Percentiles rank a stretch among this genome's conserved stretches.
Conservation (phyloP, 2,888 invertebrate species). For the Graphium colonna region DNA sequence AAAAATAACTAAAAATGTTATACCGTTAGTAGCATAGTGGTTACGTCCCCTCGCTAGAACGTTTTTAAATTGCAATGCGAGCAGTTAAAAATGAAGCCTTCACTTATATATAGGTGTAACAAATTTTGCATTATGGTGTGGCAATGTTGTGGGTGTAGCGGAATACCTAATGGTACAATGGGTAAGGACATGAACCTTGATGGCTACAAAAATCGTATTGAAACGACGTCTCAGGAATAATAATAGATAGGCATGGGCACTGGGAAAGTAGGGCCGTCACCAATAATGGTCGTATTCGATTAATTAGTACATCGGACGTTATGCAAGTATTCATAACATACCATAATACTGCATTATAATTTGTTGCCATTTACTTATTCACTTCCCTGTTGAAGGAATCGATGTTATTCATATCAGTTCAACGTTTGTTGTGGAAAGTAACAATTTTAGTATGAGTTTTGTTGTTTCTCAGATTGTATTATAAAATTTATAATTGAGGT, state of each 20-base stretch:
- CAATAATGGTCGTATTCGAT: slow-evolving; percentile 23
- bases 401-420: background rate
- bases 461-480: too few species aligned
- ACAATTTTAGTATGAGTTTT: too few species aligned
- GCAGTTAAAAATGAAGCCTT: slow-evolving; percentile 64
- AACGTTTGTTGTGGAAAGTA: slow-evolving; percentile 4
- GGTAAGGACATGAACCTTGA: slow-evolving; percentile 74
- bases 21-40: slow-evolving; percentile 62
- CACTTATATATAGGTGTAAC: slow-evolving; percentile 78
- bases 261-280: slow-evolving; percentile 55
- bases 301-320: slow-evolving; percentile 19
- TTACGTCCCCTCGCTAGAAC: slow-evolving; percentile 48
- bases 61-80: slow-evolving; percentile 67
- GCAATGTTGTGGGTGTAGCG: slow-evolving; percentile 64
- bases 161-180: slow-evolving; percentile 76
- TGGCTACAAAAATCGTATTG: slow-evolving; percentile 75
- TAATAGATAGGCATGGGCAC: slow-evolving; percentile 58
- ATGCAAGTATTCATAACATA: slow-evolving; percentile 11
- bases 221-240: slow-evolving; percentile 71
- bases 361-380: background rate
- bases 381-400: background rate
- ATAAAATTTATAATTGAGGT: too few species aligned
- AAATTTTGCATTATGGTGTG: slow-evolving; percentile 76
- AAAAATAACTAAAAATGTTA: slow-evolving; percentile 11
- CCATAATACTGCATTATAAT: background rate